phyloP scores from a whole-genome alignment of 2,113 vertebrate species.

The Proteles cristata region DNA sequence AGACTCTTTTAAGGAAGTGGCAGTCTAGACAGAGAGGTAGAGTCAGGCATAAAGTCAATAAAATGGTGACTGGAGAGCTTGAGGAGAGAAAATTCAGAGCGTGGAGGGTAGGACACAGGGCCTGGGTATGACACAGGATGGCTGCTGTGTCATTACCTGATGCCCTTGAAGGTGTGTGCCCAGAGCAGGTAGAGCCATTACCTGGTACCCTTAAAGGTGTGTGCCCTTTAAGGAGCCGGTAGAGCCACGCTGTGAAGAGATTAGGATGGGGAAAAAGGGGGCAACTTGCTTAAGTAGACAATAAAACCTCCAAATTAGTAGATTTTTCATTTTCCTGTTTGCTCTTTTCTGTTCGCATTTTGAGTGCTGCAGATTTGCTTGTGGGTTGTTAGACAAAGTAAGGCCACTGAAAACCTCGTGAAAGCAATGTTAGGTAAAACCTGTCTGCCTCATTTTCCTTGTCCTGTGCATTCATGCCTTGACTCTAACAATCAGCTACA shows the following conservation, averaged over 20 bases:
- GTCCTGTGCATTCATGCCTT: accelerated
- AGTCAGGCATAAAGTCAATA: background rate
- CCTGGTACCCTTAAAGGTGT: background rate
- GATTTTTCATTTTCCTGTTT: background rate
- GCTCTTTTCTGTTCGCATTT: background rate
- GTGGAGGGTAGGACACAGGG: background rate
- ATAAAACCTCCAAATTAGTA: background rate
- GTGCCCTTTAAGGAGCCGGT: background rate
- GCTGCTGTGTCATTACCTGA: background rate
- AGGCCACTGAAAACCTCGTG: background rate
- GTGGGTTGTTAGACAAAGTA: background rate
- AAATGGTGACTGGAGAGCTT: background rate
- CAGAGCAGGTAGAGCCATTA: background rate
- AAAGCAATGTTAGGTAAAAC: background rate
- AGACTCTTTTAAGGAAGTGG: background rate
- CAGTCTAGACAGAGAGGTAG: background rate
- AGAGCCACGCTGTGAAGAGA: background rate
- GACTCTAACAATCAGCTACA: background rate
- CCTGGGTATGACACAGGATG: too few species aligned
- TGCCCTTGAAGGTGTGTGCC: background rate
- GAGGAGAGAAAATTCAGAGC: background rate
- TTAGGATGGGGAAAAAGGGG: background rate
- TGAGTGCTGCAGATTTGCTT: background rate
- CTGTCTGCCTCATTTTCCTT: background rate
- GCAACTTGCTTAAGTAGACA: background rate